Percentiles rank a stretch among this genome's conserved stretches.
phyloP scores from a whole-genome alignment of 2,888 invertebrate species.

The Malthinus seriepunctatus region DNA sequence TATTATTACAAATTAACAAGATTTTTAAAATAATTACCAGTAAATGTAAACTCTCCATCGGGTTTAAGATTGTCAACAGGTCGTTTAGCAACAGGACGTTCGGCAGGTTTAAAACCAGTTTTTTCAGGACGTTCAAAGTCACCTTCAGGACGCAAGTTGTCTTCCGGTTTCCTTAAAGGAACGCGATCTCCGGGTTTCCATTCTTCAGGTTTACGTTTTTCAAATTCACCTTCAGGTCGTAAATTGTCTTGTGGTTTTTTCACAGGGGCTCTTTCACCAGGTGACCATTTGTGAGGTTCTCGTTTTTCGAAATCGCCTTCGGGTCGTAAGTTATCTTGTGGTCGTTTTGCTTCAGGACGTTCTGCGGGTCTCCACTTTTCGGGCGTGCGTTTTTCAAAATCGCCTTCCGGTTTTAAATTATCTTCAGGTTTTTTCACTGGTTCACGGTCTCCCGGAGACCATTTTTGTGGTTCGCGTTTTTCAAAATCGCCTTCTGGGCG shows the following conservation, averaged over 20 bases:
- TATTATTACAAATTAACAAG: neutral
- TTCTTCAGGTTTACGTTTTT: slow-evolving; percentile 43
- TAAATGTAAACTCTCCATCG: slow-evolving; percentile 60
- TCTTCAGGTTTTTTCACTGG: slow-evolving; percentile 57
- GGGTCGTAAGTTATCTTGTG: slow-evolving; percentile 52
- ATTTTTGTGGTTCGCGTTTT: slow-evolving; percentile 40
- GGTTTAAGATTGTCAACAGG: slow-evolving; percentile 53
- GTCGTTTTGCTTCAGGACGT: slow-evolving; percentile 49
- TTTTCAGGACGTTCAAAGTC: slow-evolving; percentile 49
- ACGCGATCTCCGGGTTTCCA: slow-evolving; percentile 55
- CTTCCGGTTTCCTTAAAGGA: slow-evolving; percentile 51
- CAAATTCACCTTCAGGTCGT: slow-evolving; percentile 59
- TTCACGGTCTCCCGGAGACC: slow-evolving; percentile 56
- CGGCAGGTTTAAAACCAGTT: slow-evolving; percentile 46
- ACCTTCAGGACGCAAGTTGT: slow-evolving; percentile 56
- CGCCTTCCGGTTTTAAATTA: slow-evolving; percentile 57
- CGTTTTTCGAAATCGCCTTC: slow-evolving; percentile 64
- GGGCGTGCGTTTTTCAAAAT: slow-evolving; percentile 55
- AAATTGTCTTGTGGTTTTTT: slow-evolving; percentile 55
- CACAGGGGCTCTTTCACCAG: slow-evolving; percentile 53
- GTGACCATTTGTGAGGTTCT: slow-evolving; percentile 47
- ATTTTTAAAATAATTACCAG: slow-evolving; percentile 55
- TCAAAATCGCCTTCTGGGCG: slow-evolving; percentile 54
- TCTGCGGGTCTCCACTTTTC: slow-evolving; percentile 56
- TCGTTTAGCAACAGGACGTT: slow-evolving; percentile 51